These are phyloP conservation scores for Meteorus sp. DNA, from an alignment of 1,140 invertebrate genomes.

Conservation along the genomic window DNA sequence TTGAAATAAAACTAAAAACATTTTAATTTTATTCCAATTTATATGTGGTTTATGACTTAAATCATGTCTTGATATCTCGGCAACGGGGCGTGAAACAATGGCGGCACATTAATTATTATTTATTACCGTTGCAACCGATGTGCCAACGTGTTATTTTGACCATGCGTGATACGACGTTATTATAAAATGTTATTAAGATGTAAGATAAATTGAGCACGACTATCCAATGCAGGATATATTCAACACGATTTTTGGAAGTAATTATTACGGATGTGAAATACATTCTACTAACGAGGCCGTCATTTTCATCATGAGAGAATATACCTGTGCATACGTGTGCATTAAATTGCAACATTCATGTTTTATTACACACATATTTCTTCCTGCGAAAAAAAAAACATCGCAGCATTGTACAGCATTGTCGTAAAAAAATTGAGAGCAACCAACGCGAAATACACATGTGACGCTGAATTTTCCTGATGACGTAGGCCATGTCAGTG, in stretches of 20 bases:
- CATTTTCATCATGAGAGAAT: no score
- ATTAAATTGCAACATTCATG: no score
- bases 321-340: no score
- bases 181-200: constrained; percentile 39
- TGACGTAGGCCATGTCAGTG: constrained; percentile 6
- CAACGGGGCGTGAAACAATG: constrained; percentile 32
- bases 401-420: no score
- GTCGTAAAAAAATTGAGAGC: no score
- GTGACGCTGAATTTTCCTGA: no score
- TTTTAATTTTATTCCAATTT: constrained; percentile 1
- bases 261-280: constrained; percentile 15
- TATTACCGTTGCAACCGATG: constrained; percentile 24
- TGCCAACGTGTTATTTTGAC: constrained; percentile 37
- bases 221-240: background rate
- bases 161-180: constrained; percentile 36
- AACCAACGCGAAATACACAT: no score
- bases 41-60: constrained; percentile 35
- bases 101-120: constrained; percentile 30
- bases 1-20: no score
- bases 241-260: constrained; percentile 15
- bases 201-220: constrained; percentile 33
- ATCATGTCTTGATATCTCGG: constrained; percentile 18
- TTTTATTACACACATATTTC: no score
- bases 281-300: background rate
- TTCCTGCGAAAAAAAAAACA: no score